A percentile compares a stretch with the other conserved stretches of the same genome.
phyloP scores from a whole-genome alignment of 2,797 vertebrate species.

The Hozukius guyotensis region DNA sequence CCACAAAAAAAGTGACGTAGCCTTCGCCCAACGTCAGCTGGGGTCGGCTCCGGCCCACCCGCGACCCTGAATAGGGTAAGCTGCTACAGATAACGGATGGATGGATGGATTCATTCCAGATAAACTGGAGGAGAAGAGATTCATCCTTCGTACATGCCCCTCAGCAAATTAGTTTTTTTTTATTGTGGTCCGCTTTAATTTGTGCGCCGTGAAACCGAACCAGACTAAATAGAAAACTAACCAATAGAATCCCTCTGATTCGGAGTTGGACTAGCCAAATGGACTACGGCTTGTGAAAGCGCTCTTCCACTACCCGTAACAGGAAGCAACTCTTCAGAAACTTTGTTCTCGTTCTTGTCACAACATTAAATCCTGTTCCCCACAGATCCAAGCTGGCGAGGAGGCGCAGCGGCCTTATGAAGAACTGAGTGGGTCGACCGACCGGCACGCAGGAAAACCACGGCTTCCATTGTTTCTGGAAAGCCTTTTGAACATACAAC shows the following conservation, averaged over 20 bases:
- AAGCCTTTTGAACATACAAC: constrained; percentile 81
- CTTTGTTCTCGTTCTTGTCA: not conserved
- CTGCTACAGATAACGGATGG: no score
- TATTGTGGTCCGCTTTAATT: no score
- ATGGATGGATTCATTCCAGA: no score
- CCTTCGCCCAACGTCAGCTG: no score
- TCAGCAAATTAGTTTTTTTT: no score
- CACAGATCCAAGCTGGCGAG: constrained; percentile 95
- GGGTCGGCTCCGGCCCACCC: no score
- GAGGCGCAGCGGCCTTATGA: constrained; percentile 89
- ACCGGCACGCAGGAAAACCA: constrained; percentile 40
- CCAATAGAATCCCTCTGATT: not conserved
- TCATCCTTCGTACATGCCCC: no score
- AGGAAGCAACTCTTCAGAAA: not conserved
- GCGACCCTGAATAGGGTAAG: no score
- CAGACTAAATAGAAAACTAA: no score
- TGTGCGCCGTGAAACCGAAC: no score
- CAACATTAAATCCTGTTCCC: not conserved
- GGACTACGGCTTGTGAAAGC: not conserved
- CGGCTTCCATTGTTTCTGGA: constrained; percentile 73
- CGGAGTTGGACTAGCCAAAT: not conserved
- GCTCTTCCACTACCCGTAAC: not conserved
- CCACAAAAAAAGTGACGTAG: no score
- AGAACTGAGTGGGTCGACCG: constrained; percentile 83
- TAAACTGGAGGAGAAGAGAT: no score